Percentiles rank a stretch among this genome's conserved stretches.
phyloP scores from a whole-genome alignment of 1,140 invertebrate species.

The Chrysoperla carnea region DNA sequence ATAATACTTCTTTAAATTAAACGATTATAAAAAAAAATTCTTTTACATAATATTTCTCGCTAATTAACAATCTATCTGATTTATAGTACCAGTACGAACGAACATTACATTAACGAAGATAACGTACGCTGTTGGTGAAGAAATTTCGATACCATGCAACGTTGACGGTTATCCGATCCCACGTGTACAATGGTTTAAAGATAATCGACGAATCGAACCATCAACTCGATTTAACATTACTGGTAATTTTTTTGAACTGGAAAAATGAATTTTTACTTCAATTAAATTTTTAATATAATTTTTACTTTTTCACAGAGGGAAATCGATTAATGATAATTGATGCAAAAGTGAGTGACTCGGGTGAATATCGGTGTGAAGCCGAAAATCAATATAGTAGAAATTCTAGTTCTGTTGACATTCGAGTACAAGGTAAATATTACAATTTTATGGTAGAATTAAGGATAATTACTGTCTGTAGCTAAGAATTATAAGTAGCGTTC shows the following conservation, averaged over 20 bases:
- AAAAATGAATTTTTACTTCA: constrained; percentile 3
- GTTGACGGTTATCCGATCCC: constrained; percentile 61
- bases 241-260: constrained; percentile 32
- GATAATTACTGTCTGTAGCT: no score
- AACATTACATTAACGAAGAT: constrained; percentile 33
- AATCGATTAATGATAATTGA: constrained; percentile 45
- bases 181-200: constrained; percentile 60
- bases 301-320: constrained; percentile 28
- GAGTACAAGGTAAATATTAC: constrained; percentile 42
- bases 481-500: no score
- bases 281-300: constrained; percentile 1
- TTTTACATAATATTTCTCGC: no score
- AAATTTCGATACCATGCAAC: constrained; percentile 51
- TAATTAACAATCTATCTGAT: no score
- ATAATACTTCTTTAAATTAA: no score
- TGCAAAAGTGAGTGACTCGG: constrained; percentile 46
- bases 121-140: constrained; percentile 38
- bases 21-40: no score
- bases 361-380: constrained; percentile 62
- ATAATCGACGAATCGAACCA: constrained; percentile 31
- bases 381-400: constrained; percentile 45
- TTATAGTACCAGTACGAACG: constrained; percentile 37
- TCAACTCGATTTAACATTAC: constrained; percentile 35
- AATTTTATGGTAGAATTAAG: not conserved
- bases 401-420: constrained; percentile 39